Evolutionary conservation across 2,888 invertebrate genomes (phyloP).

Genomic region (Ptychoptera albimana): DNA sequence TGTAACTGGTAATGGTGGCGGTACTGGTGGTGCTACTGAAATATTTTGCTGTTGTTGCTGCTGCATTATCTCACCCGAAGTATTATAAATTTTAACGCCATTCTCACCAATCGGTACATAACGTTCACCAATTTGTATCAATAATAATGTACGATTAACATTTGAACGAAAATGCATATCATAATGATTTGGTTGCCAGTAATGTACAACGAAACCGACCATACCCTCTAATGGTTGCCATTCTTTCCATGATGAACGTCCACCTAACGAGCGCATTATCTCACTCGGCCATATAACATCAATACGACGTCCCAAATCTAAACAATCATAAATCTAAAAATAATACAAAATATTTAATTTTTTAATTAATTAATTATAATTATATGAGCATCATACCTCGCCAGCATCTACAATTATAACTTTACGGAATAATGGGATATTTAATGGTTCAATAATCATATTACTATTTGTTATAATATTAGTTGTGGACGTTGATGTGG

Average conservation of each 20-base stretch:
- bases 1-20: too few relatives aligned
- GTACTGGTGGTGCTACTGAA: too few relatives aligned
- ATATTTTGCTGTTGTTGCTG: too few relatives aligned
- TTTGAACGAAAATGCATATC: conserved; percentile 78
- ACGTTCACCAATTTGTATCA: conserved; percentile 84
- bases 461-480: too few relatives aligned
- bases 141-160: conserved; percentile 77
- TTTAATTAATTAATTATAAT: background rate
- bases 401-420: conserved; percentile 28
- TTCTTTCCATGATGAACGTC: conserved; percentile 74
- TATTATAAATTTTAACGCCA: conserved; percentile 48
- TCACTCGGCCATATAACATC: conserved; percentile 96
- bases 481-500: too few relatives aligned
- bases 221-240: conserved; percentile 85
- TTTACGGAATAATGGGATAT: conserved; percentile 25
- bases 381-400: conserved; percentile 21
- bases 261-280: conserved; percentile 70
- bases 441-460: conserved; percentile 11
- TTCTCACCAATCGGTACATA: conserved; percentile 86
- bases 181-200: conserved; percentile 86
- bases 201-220: conserved; percentile 87
- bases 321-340: conserved; percentile 66
- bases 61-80: background rate
- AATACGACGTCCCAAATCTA: conserved; percentile 76
- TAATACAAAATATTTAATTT: conserved; percentile 2